Evolutionary conservation across 2,113 vertebrate genomes (phyloP).

Genomic region (Erythrocercus mccallii): DNA sequence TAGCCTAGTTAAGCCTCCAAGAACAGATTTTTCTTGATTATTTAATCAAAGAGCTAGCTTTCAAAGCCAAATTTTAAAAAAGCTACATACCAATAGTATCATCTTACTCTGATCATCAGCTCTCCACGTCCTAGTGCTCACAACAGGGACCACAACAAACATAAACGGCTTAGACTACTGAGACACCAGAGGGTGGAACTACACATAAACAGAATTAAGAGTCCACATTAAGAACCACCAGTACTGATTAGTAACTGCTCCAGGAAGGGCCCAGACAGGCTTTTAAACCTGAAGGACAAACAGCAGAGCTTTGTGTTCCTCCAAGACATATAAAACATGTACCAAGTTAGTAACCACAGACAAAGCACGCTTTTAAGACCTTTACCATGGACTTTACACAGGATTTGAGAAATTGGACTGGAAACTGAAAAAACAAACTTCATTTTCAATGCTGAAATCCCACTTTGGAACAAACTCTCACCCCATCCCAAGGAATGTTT

Average conservation of each 20-base stretch:
- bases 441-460: background rate
- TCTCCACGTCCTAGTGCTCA: accelerated
- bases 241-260: background rate
- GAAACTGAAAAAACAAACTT: background rate
- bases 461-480: background rate
- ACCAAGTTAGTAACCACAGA: background rate
- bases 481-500: background rate
- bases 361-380: background rate
- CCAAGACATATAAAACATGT: background rate
- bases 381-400: background rate
- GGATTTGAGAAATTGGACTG: background rate
- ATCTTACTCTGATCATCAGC: background rate
- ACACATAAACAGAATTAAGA: background rate
- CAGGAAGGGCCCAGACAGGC: background rate
- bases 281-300: background rate
- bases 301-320: background rate
- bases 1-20: background rate
- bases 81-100: background rate
- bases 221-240: accelerated
- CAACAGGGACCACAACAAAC: background rate
- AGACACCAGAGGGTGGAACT: background rate
- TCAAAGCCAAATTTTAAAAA: background rate
- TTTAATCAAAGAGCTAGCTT: background rate
- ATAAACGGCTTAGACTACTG: background rate
- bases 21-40: background rate